Base-by-base conservation (phyloP, 2,113 vertebrate species). In the Corythaixoides concolor region DNA sequence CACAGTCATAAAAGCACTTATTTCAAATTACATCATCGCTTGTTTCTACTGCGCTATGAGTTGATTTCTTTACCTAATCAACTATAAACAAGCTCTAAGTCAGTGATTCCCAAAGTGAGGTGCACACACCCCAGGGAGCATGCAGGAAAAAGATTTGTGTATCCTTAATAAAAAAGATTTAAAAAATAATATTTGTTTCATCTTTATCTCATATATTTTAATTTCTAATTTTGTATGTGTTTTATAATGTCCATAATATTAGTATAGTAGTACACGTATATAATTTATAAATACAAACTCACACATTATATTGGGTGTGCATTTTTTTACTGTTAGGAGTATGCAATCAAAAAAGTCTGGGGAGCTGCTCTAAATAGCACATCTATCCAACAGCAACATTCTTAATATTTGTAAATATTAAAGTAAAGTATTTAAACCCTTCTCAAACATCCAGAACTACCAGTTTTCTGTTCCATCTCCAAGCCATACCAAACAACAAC, bases 91-190 rank as follows among this genome's bases (percentile, higher is more conserved):
- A 16, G 10, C 10, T 43, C 1, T 24, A 64, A 60, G 19, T 30
- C 33, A 33, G 16, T 6, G 2, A 10, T 15, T 12, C 30, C 26
- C 11, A 8, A 68, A 84, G 16, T 16, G 2, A 28, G 5, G 17
- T 52, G 3, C 19, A 32, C 1, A 0, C 4, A 39, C 3, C 23
- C 26, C 58, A 53, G 12, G 19, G 9, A 75, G 2, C 5, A 3
- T n/a, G 41, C 47, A 88, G 12, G 4, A 30, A 4, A 80, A 64
- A 11, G 9, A 22, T 4, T 7, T 59, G 41, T 76, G 22, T 28
- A n/a, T 6, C 7, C 7, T 33, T 60, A 47, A 67, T 43, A 50
- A 69, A 72, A 5, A 21, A 22, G 5, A 13, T 55, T 76, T 14
- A 1, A 2, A 2, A 33, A 72, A 47, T 27, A 64, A 0, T 2